Base-by-base conservation (phyloP, 2,888 invertebrate genomes). In the Drosophila differens region DNA sequence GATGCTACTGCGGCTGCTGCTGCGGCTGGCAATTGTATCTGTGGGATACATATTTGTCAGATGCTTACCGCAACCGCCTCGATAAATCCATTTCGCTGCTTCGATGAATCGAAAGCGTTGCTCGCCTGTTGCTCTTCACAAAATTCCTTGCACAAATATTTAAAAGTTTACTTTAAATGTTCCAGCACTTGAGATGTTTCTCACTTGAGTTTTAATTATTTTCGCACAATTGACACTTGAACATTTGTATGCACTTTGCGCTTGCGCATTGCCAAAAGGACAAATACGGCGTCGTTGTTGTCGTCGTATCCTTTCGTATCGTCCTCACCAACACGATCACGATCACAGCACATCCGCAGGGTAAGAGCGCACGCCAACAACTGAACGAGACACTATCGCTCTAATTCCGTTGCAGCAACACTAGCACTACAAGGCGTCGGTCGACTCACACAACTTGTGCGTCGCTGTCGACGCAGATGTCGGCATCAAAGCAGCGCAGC, bases 1-100 rank as follows among this genome's bases (percentile, higher is more conserved):
- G 51, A 14, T 47, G 16, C 66, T 52, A 57, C 59, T 61, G 44
- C 32, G 62, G 54, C 44, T n/a, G 65, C 44, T 61, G 41, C 52
- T 60, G 39, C 14, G 28, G 16, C 49, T 74, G 63, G 47, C 80
- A 65, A 77, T 72, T 82, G 83, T 70, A 74, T 68, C 82, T 67
- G 69, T 58, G 62, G 70, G 72, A 82, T 76, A 79, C 79, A 87
- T 90, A 74, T 90, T 88, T 89, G 88, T 81, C 73, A 72, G 76
- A 83, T 85, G 85, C 93, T 93, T 91, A 93, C 93, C 93, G 91
- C 83, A 93, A 91, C 89, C 91, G 93, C 93, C 93, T 92, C 87
- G 93, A 93, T 93, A 93, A 92, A 91, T 93, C 93, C 93, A 93
- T 93, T 88, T 91, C 85, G 74, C 72, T 55, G 84, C 85, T 84